Percentiles rank a stretch among this genome's conserved stretches.
phyloP scores from a whole-genome alignment of 2,888 invertebrate genomes.

The Eugnorisma glareosa region DNA sequence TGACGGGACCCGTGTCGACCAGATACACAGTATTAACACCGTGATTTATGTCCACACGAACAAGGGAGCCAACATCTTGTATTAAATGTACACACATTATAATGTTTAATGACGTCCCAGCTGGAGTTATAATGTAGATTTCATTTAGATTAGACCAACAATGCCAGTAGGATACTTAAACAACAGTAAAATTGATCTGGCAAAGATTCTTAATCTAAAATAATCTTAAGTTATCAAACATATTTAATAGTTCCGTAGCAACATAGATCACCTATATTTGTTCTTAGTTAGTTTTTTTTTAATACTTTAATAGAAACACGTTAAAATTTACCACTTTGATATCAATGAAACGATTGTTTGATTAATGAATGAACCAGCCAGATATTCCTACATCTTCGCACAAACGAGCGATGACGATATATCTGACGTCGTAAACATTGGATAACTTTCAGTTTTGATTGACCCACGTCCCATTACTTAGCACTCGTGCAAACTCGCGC shows the following conservation, averaged over 20 bases:
- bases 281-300: not conserved
- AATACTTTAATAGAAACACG: not conserved
- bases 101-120: slow-evolving; percentile 36
- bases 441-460: slow-evolving; percentile 43
- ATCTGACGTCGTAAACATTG: slow-evolving; percentile 34
- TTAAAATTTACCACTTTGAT: not conserved
- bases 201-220: not conserved
- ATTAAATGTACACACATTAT: slow-evolving; percentile 29
- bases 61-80: slow-evolving; percentile 51
- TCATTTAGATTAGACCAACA: not conserved
- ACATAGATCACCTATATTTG: not conserved
- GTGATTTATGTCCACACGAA: slow-evolving; percentile 52
- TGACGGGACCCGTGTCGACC: slow-evolving; percentile 61
- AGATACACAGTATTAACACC: slow-evolving; percentile 47
- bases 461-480: slow-evolving; percentile 35
- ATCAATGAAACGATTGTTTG: not conserved
- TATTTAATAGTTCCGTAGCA: not conserved
- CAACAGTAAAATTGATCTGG: not conserved
- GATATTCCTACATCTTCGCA: slow-evolving; percentile 16
- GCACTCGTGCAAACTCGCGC: slow-evolving; percentile 41
- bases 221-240: not conserved
- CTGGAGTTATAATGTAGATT: not conserved
- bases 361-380: not conserved
- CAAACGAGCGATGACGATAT: slow-evolving; percentile 31
- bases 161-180: not conserved